Evolutionary conservation across 2,888 invertebrate genomes (phyloP).

Genomic region (Nesidiocoris tenuis): DNA sequence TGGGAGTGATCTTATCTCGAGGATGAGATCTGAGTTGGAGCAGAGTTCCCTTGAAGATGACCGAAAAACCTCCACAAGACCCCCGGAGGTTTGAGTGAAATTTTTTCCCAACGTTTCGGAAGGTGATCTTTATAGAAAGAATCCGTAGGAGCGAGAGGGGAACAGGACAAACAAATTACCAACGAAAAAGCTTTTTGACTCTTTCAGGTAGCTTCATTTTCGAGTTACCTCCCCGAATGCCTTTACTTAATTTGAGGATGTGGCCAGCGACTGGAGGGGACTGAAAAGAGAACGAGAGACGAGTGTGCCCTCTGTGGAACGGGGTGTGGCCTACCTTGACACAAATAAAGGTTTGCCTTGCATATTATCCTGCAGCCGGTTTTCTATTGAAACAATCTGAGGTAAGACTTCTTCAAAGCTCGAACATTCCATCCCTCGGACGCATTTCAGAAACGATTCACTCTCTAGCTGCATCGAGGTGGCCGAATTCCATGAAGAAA

Average conservation of each 20-base stretch:
- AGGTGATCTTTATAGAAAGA: not conserved
- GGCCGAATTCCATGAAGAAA: no score
- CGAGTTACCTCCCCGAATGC: slow-evolving; percentile 6
- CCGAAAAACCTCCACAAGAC: slow-evolving; percentile 5
- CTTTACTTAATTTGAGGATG: slow-evolving; percentile 5
- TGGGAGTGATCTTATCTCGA: slow-evolving; percentile 8
- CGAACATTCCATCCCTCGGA: not conserved
- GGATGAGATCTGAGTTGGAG: slow-evolving; percentile 1
- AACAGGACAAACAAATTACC: slow-evolving; percentile 36
- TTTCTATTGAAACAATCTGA: not conserved
- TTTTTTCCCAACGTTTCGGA: not conserved
- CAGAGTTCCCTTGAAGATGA: not conserved
- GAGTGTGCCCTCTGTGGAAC: slow-evolving; percentile 4
- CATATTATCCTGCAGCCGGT: not conserved
- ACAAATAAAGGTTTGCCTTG: slow-evolving; percentile 22
- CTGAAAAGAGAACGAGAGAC: not conserved
- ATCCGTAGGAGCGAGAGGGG: not conserved
- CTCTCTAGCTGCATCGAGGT: no score
- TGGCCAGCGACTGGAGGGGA: not conserved
- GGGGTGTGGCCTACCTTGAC: slow-evolving; percentile 34
- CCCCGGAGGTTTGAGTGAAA: not conserved
- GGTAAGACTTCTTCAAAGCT: no score
- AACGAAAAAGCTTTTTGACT: slow-evolving; percentile 17
- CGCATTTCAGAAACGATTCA: not conserved
- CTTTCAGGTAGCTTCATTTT: slow-evolving; percentile 19